phyloP scores from a whole-genome alignment of 1,140 invertebrate species.

The Bombus picipes region DNA sequence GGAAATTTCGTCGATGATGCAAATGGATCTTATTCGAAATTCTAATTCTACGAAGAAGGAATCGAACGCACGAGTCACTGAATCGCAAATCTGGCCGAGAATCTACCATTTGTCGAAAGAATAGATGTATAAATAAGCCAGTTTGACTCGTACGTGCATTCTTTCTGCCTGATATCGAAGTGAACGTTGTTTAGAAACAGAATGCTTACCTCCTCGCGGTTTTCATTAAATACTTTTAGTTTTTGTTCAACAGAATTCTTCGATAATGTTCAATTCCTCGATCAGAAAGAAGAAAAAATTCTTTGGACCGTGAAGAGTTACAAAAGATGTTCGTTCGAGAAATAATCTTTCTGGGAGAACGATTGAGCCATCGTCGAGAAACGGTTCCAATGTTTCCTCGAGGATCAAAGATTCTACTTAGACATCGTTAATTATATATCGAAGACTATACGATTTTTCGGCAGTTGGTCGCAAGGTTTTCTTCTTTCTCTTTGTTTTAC shows the following conservation, averaged over 20 bases:
- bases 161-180: neutral
- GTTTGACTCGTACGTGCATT: neutral
- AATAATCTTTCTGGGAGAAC: neutral
- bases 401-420: constrained; percentile 42
- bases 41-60: neutral
- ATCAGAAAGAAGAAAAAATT: neutral
- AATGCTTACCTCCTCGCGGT: neutral
- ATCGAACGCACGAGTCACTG: neutral
- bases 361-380: constrained; percentile 4
- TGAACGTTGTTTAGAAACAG: neutral
- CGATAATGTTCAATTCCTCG: neutral
- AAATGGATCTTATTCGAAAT: neutral
- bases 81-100: neutral
- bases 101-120: neutral
- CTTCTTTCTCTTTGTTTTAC: neutral
- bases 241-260: neutral
- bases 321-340: neutral
- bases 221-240: neutral
- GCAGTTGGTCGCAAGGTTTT: constrained; percentile 62
- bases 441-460: constrained; percentile 51
- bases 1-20: constrained; percentile 5
- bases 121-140: neutral
- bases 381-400: neutral
- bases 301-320: neutral
- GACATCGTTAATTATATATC: constrained; percentile 29